Evolutionary conservation across 1,140 invertebrate species (phyloP).

Genomic region (Eumeta japonica): DNA sequence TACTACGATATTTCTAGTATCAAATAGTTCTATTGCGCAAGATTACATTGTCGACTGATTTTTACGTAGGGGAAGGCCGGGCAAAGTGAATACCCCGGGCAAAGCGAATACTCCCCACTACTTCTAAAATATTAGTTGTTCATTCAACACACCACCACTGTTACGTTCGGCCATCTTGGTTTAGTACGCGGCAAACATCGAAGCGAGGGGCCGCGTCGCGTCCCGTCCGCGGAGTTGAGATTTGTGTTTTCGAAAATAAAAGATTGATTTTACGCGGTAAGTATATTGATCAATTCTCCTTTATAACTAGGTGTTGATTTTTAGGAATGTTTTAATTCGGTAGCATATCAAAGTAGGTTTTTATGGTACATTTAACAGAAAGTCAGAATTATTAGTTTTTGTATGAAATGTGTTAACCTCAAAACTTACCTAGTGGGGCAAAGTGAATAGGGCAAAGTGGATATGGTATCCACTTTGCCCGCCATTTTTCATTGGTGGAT

Average conservation of each 20-base stretch:
- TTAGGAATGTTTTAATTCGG: constrained; percentile 15
- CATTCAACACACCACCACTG: constrained; percentile 10
- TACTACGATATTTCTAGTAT: no score
- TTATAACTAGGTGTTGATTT: constrained; percentile 18
- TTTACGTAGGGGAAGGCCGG: no score
- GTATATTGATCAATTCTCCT: constrained; percentile 16
- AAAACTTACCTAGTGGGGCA: constrained; percentile 13
- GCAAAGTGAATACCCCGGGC: constrained; percentile 13
- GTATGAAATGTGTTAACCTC: constrained; percentile 14
- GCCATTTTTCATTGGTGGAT: no score
- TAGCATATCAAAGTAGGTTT: constrained; percentile 18
- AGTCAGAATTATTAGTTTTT: constrained; percentile 16
- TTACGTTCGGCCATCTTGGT: constrained; percentile 14
- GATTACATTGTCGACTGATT: no score
- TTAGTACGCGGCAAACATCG: constrained; percentile 15
- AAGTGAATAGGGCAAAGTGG: not conserved
- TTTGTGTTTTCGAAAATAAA: no score
- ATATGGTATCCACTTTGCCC: not conserved
- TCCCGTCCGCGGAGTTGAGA: constrained; percentile 9
- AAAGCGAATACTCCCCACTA: constrained; percentile 15
- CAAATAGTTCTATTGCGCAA: no score
- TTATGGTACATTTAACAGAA: constrained; percentile 16
- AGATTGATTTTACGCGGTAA: constrained; percentile 18
- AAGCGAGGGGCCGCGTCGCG: constrained; percentile 11
- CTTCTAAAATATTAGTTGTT: constrained; percentile 13